Base-by-base conservation (phyloP, 2,888 invertebrate species). In the Ectemnius cavifrons region DNA sequence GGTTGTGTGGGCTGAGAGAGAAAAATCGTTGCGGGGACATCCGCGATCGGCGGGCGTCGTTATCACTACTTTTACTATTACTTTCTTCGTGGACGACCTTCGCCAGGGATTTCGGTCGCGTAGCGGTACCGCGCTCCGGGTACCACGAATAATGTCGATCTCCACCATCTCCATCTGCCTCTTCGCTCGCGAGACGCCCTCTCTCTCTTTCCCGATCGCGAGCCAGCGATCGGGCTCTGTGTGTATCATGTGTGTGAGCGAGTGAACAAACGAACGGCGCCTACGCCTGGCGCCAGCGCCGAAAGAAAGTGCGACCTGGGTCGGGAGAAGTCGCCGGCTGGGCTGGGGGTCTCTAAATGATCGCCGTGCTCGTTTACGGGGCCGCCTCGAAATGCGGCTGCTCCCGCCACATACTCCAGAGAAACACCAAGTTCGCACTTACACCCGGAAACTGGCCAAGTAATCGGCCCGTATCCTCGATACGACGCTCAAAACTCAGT, bases 281-380 rank as follows among this genome's bases (percentile, higher is more conserved):
- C 86, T 85, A 84, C 85, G 86, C 81, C 80, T 86, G 87, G 87
- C 87, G 87, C 87, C 87, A 86, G 78, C 71, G 72, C 73, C 75
- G 77, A 83, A 84, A 84, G 83, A 83, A 83, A 83, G 83, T 80
- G 82, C 75, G 84, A 78, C 78, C 81, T 79, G 80, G 85, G 81
- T 83, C 85, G 86, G 77, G 69, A 63, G 75, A 71, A 67, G 67
- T 37, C 75, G 67, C 60, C 74, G 71, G 74, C 76, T 45, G 69
- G 47, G 70, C 58, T 37, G 37, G 46, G 47, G 59, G 63, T 62
- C 78, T 73, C 73, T 75, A 79, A 84, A 78, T 77, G 77, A 80
- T 82, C 74, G 75, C 64, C 70, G 82, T 83, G 81, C 81, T 73
- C 74, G 74, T 83, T 83, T 83, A 78, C 80, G 67, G 60, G 73